Evolutionary conservation across 1,140 invertebrate genomes (phyloP), one percentile per base, ranked within the genome.

Genomic region (Ephestia elutella): DNA sequence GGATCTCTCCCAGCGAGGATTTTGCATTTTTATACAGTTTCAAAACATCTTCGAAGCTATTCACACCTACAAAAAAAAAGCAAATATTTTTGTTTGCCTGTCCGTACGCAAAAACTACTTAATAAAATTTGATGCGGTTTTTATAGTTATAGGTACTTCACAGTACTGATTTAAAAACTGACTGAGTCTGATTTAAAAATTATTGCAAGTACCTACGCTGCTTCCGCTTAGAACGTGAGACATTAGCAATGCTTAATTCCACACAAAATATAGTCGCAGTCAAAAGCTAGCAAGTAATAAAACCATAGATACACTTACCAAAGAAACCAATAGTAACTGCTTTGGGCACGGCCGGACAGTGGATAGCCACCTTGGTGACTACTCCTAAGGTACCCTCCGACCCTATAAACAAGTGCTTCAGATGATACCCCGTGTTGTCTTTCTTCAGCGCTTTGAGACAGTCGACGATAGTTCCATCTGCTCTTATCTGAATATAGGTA

Each of bases 361-460:
- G 92, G 60, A 99, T 93, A 0, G 95, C 93, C 17, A 97, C 94
- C 90, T 97, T 96, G 0, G 98, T 99, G 1, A 99, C 93, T 11
- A 99, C 83, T 5, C 98, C 98, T 44, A 99, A 86, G 0, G 98
- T 98, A 51, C 98, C 98, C 91, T 99, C 98, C 0, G 96, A 96
- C 9, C 98, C 98, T 71, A 99, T 97, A 78, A 99, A 99, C 51
- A 99, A 81, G 81, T 99, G 97, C 78, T 99, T 98, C 59, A 99
- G 86, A 80, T 99, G 96, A 84, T 98, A 98, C 0, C 97, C 98
- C 0, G 98, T 99, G 76, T 99, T 99, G 77, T 99, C 97, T 87
- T 99, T 99, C 77, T 97, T 95, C 63, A 99, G 88, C 1, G 93
- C 91, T 62, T 93, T 94, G 71, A 99, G 89, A 65, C 95, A 94